Conservation (phyloP, 2,888 invertebrate species). For the Cabera pusaria region DNA sequence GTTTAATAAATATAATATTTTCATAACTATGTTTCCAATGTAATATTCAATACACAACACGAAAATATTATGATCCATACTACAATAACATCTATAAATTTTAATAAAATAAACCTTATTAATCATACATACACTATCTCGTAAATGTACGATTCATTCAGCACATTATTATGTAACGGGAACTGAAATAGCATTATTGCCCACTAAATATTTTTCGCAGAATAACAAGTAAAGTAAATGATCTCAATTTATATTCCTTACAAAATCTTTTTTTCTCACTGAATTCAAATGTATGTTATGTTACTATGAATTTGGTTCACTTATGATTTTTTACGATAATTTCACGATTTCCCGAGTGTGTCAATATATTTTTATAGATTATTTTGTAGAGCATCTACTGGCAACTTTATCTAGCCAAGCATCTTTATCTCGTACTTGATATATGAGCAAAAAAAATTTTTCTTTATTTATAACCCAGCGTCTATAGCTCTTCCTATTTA, state of each 20-base stretch:
- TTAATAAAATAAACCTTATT: constrained; percentile 7
- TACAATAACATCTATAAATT: constrained; percentile 15
- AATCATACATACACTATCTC: constrained; percentile 10
- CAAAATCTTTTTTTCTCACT: too few species aligned
- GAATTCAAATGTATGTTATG: too few species aligned
- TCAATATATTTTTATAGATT: too few species aligned
- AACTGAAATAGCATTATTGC: constrained; percentile 9
- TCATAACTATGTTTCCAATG: neutral
- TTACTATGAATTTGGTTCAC: too few species aligned
- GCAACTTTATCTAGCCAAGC: too few species aligned
- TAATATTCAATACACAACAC: constrained; percentile 1
- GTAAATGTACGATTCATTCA: constrained; percentile 10
- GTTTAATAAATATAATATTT: neutral
- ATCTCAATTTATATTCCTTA: constrained; percentile 2
- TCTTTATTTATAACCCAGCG: too few species aligned
- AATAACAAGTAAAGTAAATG: constrained; percentile 5
- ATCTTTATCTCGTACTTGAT: too few species aligned
- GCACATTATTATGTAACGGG: constrained; percentile 8
- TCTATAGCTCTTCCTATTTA: too few species aligned
- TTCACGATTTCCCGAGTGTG: too few species aligned
- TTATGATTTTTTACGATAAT: too few species aligned
- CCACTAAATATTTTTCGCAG: constrained; percentile 7
- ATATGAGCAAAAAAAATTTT: too few species aligned
- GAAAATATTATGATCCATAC: constrained; percentile 4
- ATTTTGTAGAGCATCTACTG: too few species aligned